A percentile compares a stretch with the other conserved stretches of the same genome.
phyloP scores from a whole-genome alignment of 2,113 vertebrate genomes.

The Grallaria varia region DNA sequence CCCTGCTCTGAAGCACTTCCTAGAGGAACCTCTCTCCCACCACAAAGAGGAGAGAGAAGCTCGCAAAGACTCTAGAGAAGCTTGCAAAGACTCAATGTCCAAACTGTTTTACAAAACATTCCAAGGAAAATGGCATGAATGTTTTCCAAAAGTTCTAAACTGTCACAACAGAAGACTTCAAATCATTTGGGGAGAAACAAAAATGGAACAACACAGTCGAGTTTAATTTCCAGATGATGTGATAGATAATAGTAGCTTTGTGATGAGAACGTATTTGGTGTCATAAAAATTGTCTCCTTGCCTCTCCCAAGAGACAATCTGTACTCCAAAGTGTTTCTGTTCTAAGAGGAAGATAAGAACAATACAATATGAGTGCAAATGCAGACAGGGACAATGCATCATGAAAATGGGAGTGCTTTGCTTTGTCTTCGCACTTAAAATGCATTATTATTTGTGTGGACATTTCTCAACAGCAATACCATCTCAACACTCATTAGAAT shows the following conservation, averaged over 20 bases:
- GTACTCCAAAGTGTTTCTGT: neutral
- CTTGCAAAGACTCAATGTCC: neutral
- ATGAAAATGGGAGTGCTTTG: neutral
- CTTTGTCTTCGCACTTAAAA: neutral
- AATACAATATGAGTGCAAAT: neutral
- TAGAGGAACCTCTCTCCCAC: neutral
- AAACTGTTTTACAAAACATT: neutral
- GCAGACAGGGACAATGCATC: neutral
- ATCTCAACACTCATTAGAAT: neutral
- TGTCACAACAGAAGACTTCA: neutral
- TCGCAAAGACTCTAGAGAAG: neutral
- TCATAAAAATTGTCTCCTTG: neutral
- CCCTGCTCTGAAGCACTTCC: neutral
- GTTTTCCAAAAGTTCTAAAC: neutral
- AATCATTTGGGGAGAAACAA: neutral
- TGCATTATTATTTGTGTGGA: neutral
- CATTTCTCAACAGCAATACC: neutral
- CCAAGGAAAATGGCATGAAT: rapidly evolving
- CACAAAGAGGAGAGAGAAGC: neutral
- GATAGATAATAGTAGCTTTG: neutral
- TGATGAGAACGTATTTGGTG: neutral
- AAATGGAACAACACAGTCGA: neutral
- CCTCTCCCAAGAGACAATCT: neutral
- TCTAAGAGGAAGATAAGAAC: neutral
- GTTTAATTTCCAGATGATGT: neutral